phyloP scores from a whole-genome alignment of 2,888 invertebrate species.

The Cryptocheilus praepositus region DNA sequence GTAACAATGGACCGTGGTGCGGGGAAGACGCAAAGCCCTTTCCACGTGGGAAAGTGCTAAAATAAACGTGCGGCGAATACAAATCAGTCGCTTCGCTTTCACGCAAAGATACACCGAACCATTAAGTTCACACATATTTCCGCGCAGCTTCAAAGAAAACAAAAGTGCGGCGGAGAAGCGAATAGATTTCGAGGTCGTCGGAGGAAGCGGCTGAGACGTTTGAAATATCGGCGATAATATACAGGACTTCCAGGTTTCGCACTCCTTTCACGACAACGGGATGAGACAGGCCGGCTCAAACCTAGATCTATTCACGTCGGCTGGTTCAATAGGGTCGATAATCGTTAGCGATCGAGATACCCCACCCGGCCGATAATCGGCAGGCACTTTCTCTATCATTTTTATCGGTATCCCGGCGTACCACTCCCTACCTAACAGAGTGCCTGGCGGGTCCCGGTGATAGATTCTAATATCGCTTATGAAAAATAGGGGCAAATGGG shows the following conservation, averaged over 20 bases:
- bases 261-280: not conserved
- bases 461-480: constrained; percentile 65
- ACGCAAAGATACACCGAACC: too few relatives aligned
- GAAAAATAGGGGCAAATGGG: constrained; percentile 63
- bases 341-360: constrained; percentile 61
- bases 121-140: too few relatives aligned
- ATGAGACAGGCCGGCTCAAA: constrained; percentile 29
- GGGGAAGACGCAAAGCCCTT: not conserved
- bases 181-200: not conserved
- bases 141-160: too few relatives aligned
- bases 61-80: not conserved
- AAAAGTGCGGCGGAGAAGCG: not conserved
- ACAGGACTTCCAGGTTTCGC: constrained; percentile 31
- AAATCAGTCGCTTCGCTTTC: too few relatives aligned
- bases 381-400: constrained; percentile 47
- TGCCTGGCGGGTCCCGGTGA: constrained; percentile 51
- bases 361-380: constrained; percentile 58
- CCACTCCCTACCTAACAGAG: constrained; percentile 31
- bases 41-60: not conserved
- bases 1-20: constrained; percentile 43
- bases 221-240: constrained; percentile 54
- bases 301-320: constrained; percentile 55
- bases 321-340: constrained; percentile 62
- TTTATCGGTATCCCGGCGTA: constrained; percentile 47
- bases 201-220: constrained; percentile 34